Evolutionary conservation across 2,113 vertebrate species (phyloP).

Genomic region (Alosa alosa): DNA sequence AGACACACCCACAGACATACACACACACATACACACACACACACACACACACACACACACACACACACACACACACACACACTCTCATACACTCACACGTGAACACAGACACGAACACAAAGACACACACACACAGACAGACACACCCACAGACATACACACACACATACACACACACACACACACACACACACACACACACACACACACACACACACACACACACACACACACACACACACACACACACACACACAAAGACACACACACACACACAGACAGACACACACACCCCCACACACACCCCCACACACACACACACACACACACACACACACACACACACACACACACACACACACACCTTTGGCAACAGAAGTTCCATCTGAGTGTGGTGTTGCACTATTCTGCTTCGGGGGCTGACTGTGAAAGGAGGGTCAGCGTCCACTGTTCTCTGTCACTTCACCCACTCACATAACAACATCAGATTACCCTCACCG

Average conservation of each 20-base stretch:
- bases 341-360: conserved; percentile 3
- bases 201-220: conserved; percentile 1
- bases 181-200: conserved; percentile 1
- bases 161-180: background rate
- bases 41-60: too few species aligned
- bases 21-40: too few species aligned
- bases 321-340: background rate
- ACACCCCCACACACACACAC: background rate
- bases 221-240: too few species aligned
- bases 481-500: background rate
- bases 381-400: background rate
- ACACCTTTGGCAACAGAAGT: background rate
- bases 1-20: too few species aligned
- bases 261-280: too few species aligned
- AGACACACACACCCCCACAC: background rate
- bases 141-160: too few species aligned
- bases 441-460: background rate
- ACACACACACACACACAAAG: too few species aligned
- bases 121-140: too few species aligned
- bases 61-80: too few species aligned
- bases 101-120: too few species aligned
- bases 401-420: background rate
- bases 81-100: too few species aligned
- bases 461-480: background rate
- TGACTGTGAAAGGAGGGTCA: background rate